phyloP scores from a whole-genome alignment of 1,140 invertebrate species.

The Drosophila triauraria region DNA sequence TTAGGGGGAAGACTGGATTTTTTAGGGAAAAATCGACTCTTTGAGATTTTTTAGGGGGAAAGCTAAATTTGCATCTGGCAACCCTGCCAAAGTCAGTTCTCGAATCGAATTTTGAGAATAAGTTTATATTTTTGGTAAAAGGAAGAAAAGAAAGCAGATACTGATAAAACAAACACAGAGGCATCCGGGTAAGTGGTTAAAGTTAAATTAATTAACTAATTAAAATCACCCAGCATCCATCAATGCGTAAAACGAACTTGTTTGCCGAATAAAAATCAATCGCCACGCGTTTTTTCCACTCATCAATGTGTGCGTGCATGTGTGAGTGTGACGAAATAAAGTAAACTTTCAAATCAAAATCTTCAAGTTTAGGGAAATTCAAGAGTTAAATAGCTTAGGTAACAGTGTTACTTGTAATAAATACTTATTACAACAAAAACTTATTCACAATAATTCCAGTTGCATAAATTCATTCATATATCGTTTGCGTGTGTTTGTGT shows the following conservation, averaged over 20 bases:
- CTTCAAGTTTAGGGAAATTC: neutral
- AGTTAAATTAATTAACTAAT: too few species aligned
- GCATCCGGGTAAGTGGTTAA: constrained; percentile 70
- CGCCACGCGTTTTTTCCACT: constrained; percentile 72
- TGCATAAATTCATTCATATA: constrained; percentile 3
- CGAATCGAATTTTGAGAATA: constrained; percentile 45
- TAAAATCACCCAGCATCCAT: neutral
- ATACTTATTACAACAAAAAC: too few species aligned
- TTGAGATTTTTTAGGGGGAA: too few species aligned
- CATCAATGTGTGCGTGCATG: constrained; percentile 17
- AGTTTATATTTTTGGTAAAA: constrained; percentile 67
- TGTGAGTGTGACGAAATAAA: constrained; percentile 59
- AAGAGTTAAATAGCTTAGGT: neutral
- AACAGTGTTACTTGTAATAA: neutral
- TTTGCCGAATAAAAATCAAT: constrained; percentile 35
- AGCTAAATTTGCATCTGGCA: neutral
- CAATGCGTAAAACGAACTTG: constrained; percentile 56
- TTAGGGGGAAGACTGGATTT: too few species aligned
- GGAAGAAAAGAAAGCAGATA: constrained; percentile 65
- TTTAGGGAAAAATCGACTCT: neutral
- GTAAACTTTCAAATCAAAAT: constrained; percentile 12
- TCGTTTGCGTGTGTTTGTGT: neutral
- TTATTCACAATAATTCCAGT: neutral
- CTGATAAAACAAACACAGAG: constrained; percentile 74
- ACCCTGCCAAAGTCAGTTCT: constrained; percentile 17